A percentile compares a stretch with the other conserved stretches of the same genome.
These are phyloP conservation scores for Crenichthys baileyi DNA, from an alignment of 2,797 vertebrate species.

Conservation along the genomic window DNA sequence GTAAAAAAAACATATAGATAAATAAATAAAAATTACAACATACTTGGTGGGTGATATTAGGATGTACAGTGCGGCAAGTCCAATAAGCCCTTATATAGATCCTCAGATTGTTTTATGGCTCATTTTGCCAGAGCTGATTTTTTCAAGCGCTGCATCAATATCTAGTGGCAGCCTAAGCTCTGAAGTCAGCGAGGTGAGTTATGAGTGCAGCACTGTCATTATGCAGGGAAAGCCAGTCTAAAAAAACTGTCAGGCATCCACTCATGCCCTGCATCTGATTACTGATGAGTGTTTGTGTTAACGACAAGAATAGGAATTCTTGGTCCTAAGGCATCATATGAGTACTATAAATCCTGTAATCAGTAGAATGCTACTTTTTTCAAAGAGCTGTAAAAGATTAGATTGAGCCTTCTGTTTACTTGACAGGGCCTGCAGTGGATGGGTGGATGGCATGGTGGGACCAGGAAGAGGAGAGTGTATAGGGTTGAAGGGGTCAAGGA, in stretches of 20 bases:
- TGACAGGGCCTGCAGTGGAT: slow-evolving; percentile 33
- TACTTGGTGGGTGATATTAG: slow-evolving; percentile 70
- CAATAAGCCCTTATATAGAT: slow-evolving; percentile 71
- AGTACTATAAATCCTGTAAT: slow-evolving; percentile 50
- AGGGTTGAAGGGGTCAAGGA: slow-evolving; percentile 71
- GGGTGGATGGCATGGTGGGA: slow-evolving; percentile 30
- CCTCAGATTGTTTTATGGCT: slow-evolving; percentile 64
- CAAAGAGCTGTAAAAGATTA: slow-evolving; percentile 51
- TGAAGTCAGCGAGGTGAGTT: slow-evolving; percentile 62
- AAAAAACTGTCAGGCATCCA: slow-evolving; percentile 39
- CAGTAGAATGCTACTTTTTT: slow-evolving; percentile 39
- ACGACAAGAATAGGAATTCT: slow-evolving; percentile 46
- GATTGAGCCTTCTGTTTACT: slow-evolving; percentile 54
- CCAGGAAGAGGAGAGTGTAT: slow-evolving; percentile 38
- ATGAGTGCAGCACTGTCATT: slow-evolving; percentile 63
- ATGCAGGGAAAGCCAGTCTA: slow-evolving; percentile 54
- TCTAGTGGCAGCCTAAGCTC: slow-evolving; percentile 64
- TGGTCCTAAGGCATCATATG: slow-evolving; percentile 19
- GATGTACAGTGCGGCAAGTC: slow-evolving; percentile 43
- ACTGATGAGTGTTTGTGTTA: slow-evolving; percentile 34
- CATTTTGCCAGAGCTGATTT: slow-evolving; percentile 69
- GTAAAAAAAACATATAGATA: not conserved
- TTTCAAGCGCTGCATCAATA: slow-evolving; percentile 72
- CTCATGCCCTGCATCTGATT: slow-evolving; percentile 51
- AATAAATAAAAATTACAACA: slow-evolving; percentile 20